A percentile compares a stretch with the other conserved stretches of the same genome.
Conservation (phyloP, 2,888 invertebrate species). For the Drosophila aldrichi region DNA sequence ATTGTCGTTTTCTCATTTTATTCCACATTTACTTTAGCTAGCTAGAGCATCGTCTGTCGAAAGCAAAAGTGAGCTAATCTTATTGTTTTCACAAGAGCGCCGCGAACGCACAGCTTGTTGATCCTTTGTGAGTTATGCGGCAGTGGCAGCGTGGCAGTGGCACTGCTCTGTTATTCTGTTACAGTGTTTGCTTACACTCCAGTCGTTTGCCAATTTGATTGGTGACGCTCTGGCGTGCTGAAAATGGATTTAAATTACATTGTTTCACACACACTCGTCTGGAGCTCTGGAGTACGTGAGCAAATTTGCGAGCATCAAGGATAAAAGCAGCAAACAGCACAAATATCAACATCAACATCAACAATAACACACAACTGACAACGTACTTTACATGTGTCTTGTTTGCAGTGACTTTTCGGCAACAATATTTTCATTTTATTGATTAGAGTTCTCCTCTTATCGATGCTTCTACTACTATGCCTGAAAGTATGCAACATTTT, state of each 20-base stretch:
- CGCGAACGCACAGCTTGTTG: conserved; percentile 62
- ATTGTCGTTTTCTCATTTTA: conserved; percentile 72
- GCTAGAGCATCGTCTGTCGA: conserved; percentile 38
- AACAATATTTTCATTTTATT: conserved; percentile 77
- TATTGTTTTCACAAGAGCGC: conserved; percentile 75
- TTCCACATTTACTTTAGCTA: conserved; percentile 70
- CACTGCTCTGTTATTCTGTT: not conserved
- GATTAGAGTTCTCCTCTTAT: conserved; percentile 64
- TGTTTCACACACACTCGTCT: conserved; percentile 71
- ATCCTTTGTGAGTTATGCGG: conserved; percentile 80
- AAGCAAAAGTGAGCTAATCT: conserved; percentile 77
- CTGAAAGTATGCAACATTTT: conserved; percentile 43
- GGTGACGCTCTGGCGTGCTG: conserved; percentile 76
- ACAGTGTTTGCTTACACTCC: conserved; percentile 65
- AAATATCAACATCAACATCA: conserved; percentile 46
- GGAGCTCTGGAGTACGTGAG: conserved; percentile 63
- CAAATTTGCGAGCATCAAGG: conserved; percentile 42
- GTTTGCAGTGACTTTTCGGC: conserved; percentile 68
- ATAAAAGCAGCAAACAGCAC: conserved; percentile 31
- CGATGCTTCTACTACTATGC: conserved; percentile 42
- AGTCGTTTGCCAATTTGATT: conserved; percentile 78
- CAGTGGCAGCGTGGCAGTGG: conserved; percentile 17
- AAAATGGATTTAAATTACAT: conserved; percentile 84
- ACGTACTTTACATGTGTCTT: conserved; percentile 45
- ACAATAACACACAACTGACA: conserved; percentile 61